Conservation (phyloP, 2,888 invertebrate genomes). For the Oscheius sp. region DNA sequence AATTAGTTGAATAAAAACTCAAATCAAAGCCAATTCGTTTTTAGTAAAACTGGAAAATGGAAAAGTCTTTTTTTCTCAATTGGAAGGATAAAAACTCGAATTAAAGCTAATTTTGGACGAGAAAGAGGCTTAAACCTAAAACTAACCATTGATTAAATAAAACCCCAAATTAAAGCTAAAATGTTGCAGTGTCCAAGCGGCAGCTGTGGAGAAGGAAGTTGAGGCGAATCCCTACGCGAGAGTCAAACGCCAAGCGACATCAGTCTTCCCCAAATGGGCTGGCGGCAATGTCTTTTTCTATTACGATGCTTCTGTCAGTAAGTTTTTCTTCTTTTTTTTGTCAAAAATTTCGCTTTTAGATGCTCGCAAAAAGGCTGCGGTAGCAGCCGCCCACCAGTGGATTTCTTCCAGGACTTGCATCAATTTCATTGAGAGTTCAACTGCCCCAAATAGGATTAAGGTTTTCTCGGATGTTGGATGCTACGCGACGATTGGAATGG, state of each 20-base stretch:
- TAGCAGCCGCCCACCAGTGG: slow-evolving; percentile 23
- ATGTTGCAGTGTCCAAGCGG: too few species aligned
- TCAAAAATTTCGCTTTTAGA: background rate
- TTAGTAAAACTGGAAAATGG: too few species aligned
- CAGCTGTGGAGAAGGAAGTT: too few species aligned
- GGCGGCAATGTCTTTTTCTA: slow-evolving; percentile 38
- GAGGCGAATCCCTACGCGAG: too few species aligned
- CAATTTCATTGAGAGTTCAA: slow-evolving; percentile 31
- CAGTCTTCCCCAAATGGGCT: slow-evolving; percentile 38
- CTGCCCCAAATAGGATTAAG: slow-evolving; percentile 40
- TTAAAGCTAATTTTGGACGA: too few species aligned
- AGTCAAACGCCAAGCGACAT: slow-evolving; percentile 41
- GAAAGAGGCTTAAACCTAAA: too few species aligned
- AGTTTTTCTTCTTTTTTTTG: background rate
- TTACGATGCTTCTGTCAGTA: slow-evolving; percentile 34
- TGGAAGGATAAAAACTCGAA: too few species aligned
- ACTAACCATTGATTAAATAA: too few species aligned
- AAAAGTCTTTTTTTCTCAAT: too few species aligned
- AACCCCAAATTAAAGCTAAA: too few species aligned
- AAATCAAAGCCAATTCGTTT: too few species aligned
- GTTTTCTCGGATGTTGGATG: slow-evolving; percentile 43
- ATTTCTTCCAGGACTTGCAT: slow-evolving; percentile 35
- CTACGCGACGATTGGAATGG: slow-evolving; percentile 43
- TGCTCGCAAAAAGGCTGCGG: slow-evolving; percentile 20
- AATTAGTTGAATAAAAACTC: too few species aligned